phyloP scores from a whole-genome alignment of 2,888 invertebrate genomes.

The Cephus pulcher region DNA sequence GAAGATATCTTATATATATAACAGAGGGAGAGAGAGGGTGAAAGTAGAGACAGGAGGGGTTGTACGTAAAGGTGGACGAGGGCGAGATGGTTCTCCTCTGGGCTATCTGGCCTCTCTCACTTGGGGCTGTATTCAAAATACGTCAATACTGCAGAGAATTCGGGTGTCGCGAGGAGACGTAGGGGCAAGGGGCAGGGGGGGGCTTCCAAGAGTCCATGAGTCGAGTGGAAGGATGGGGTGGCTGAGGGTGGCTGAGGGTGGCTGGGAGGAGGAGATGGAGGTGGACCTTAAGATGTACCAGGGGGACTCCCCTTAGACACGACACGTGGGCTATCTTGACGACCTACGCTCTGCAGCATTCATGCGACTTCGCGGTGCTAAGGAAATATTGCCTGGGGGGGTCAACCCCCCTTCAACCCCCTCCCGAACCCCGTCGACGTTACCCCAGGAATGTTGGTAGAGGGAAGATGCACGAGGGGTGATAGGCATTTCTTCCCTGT shows the following conservation, averaged over 20 bases:
- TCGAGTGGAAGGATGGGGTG: not conserved
- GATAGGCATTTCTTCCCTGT: not conserved
- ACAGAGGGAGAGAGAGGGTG: slow-evolving; percentile 17
- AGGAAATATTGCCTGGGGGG: not conserved
- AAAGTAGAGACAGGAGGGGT: not conserved
- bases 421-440: not conserved
- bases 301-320: not conserved
- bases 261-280: not conserved
- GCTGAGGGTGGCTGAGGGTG: not conserved
- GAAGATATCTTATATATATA: slow-evolving; percentile 3
- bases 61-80: slow-evolving; percentile 28
- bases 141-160: slow-evolving; percentile 50
- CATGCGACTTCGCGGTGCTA: not conserved
- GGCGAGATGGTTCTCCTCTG: slow-evolving; percentile 40
- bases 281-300: not conserved
- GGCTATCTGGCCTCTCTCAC: slow-evolving; percentile 31
- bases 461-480: not conserved
- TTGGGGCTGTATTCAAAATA: slow-evolving; percentile 48
- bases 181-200: not conserved
- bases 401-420: too few species aligned
- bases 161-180: slow-evolving; percentile 25
- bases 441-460: not conserved
- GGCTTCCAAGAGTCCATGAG: not conserved
- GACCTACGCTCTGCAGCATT: not conserved
- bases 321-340: slow-evolving; percentile 4